Evolutionary conservation across 2,797 vertebrate genomes (phyloP).

Genomic region (Oceanodroma leucorhoa): DNA sequence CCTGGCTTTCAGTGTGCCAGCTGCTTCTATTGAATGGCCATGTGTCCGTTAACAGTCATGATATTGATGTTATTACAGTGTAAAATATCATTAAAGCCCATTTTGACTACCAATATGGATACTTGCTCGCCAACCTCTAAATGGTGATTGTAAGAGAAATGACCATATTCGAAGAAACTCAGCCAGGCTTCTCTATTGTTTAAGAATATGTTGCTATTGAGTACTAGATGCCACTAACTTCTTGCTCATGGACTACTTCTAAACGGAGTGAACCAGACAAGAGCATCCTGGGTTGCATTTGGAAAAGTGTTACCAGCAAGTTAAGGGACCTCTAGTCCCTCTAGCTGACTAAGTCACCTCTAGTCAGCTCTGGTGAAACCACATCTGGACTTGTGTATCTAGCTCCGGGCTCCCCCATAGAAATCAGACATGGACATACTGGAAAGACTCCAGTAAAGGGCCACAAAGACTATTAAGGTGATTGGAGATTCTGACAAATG

Average conservation of each 20-base stretch:
- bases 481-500: not conserved
- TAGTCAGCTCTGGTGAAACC: not conserved
- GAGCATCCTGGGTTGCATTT: not conserved
- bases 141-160: not conserved
- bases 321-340: too few relatives aligned
- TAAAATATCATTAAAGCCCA: not conserved
- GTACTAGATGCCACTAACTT: not conserved
- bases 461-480: not conserved
- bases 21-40: not conserved
- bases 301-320: not conserved
- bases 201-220: not conserved
- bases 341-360: too few relatives aligned
- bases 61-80: not conserved
- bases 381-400: not conserved
- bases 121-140: not conserved
- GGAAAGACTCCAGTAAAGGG: not conserved
- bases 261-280: not conserved
- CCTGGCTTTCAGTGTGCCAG: not conserved
- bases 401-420: not conserved
- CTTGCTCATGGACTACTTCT: not conserved
- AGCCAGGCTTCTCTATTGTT: not conserved
- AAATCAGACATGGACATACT: not conserved
- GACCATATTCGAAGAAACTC: not conserved
- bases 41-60: not conserved
- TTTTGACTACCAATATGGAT: not conserved